Evolutionary conservation across 2,888 invertebrate genomes (phyloP).

Genomic region (Criorhina ranunculi): DNA sequence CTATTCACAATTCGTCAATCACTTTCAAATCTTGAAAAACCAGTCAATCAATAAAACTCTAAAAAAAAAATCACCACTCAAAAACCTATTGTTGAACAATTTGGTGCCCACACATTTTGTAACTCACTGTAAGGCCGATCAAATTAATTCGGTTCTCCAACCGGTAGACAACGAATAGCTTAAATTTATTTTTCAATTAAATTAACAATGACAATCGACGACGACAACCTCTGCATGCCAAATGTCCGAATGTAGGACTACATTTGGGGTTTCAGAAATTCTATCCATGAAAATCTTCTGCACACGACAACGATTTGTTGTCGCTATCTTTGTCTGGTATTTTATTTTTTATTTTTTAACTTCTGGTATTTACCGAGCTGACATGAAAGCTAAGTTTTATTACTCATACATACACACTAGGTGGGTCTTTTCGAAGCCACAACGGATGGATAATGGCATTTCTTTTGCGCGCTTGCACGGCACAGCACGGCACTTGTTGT

Average conservation of each 20-base stretch:
- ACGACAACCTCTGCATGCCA: slow-evolving; percentile 55
- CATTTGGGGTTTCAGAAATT: slow-evolving; percentile 44
- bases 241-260: slow-evolving; percentile 61
- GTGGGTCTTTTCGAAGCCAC: slow-evolving; percentile 15
- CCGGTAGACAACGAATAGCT: slow-evolving; percentile 39
- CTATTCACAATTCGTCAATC: not conserved
- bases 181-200: slow-evolving; percentile 45
- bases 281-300: slow-evolving; percentile 57
- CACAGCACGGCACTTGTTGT: not conserved
- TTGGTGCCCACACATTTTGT: slow-evolving; percentile 30
- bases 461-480: slow-evolving; percentile 2
- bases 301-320: slow-evolving; percentile 56
- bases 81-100: not conserved
- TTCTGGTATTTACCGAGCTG: slow-evolving; percentile 34
- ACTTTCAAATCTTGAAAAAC: not conserved
- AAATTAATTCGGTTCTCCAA: slow-evolving; percentile 38
- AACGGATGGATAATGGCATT: slow-evolving; percentile 26
- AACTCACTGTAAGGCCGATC: slow-evolving; percentile 40
- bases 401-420: slow-evolving; percentile 4
- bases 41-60: not conserved
- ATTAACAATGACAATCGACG: slow-evolving; percentile 56
- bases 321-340: slow-evolving; percentile 11
- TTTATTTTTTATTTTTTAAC: not conserved
- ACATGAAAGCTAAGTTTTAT: slow-evolving; percentile 32
- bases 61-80: not conserved